These are phyloP conservation scores for Anableps anableps DNA, from an alignment of 2,797 vertebrate genomes.

Conservation along the genomic window DNA sequence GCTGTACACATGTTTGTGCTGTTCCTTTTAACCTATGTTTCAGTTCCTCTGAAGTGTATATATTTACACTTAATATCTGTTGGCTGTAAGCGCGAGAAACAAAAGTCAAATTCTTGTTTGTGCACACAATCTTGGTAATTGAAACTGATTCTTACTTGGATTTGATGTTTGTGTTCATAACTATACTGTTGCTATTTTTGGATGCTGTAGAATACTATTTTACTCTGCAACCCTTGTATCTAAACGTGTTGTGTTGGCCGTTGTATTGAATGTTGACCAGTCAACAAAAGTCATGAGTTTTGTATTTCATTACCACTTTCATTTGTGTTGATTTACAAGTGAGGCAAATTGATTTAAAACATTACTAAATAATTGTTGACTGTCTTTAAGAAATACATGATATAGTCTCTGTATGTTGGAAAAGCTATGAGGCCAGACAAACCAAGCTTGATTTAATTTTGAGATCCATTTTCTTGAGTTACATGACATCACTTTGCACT, in stretches of 20 bases:
- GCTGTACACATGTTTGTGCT: too few species aligned
- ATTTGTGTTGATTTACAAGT: neutral
- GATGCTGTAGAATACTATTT: neutral
- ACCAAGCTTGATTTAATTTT: neutral
- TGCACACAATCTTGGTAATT: neutral
- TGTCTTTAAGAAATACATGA: neutral
- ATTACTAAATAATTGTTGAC: neutral
- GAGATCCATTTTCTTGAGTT: conserved; percentile 4
- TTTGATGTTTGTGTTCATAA: neutral
- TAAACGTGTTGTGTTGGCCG: neutral
- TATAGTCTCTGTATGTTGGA: neutral
- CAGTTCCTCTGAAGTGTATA: neutral
- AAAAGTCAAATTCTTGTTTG: neutral
- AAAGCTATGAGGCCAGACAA: neutral
- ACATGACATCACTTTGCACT: conserved; percentile 25
- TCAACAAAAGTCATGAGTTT: neutral
- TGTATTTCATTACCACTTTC: neutral
- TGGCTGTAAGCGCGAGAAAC: too few species aligned
- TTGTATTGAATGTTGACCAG: neutral
- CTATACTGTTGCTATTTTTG: too few species aligned
- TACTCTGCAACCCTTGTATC: neutral
- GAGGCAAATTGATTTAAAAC: neutral
- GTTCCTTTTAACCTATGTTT: too few species aligned
- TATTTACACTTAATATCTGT: neutral
- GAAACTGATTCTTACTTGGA: neutral